Conservation (phyloP, 1,140 invertebrate genomes). For the Ips typographus region DNA sequence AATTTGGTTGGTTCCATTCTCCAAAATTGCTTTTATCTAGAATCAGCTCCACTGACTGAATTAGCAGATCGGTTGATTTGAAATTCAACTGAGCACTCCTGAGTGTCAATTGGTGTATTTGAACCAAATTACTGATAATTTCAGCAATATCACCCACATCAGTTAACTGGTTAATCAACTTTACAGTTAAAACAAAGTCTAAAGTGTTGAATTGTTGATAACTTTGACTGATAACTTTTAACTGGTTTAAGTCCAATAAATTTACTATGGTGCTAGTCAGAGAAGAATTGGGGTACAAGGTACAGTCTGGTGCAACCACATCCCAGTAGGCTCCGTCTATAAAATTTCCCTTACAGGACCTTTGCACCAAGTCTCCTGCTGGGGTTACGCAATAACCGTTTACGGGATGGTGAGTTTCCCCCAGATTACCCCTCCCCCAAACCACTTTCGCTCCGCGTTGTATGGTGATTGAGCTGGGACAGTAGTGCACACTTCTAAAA, state of each 20-base stretch:
- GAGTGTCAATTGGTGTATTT: slow-evolving; percentile 16
- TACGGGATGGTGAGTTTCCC: background rate
- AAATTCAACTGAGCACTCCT: slow-evolving; percentile 28
- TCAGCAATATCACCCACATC: slow-evolving; percentile 3
- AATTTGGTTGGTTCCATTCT: slow-evolving; percentile 15
- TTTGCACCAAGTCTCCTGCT: slow-evolving; percentile 19
- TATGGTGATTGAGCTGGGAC: slow-evolving; percentile 1
- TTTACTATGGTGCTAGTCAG: slow-evolving; percentile 3
- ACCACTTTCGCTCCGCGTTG: slow-evolving; percentile 5
- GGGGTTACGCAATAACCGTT: slow-evolving; percentile 31
- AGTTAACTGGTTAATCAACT: slow-evolving; percentile 9
- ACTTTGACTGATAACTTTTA: no score
- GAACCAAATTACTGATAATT: slow-evolving; percentile 28
- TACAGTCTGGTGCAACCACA: slow-evolving; percentile 10
- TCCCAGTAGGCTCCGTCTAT: slow-evolving; percentile 34
- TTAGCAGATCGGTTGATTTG: slow-evolving; percentile 26
- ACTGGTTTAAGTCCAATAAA: no score
- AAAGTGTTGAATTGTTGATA: slow-evolving; percentile 5
- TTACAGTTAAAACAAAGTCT: slow-evolving; percentile 16
- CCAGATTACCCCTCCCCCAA: slow-evolving; percentile 4
- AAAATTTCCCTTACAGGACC: slow-evolving; percentile 31
- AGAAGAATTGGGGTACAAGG: slow-evolving; percentile 15
- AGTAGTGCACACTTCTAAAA: slow-evolving; percentile 27
- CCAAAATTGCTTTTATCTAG: slow-evolving; percentile 3
- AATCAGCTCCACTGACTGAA: slow-evolving; percentile 11